Base-by-base conservation (phyloP, 2,797 vertebrate species). In the Crax fasciolata region DNA sequence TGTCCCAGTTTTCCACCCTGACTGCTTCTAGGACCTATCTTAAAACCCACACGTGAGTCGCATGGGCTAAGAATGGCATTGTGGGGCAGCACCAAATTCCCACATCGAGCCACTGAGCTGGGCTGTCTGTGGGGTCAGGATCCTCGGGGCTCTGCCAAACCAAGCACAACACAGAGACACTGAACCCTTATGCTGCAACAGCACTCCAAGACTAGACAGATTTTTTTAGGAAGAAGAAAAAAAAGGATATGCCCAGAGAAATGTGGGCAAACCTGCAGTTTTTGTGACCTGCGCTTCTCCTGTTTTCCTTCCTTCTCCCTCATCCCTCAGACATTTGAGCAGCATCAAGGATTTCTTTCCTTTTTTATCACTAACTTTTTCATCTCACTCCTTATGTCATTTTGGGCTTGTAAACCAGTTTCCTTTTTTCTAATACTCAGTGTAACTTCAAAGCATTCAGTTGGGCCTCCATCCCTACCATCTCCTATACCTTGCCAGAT, bases 401-500 rank as follows among this genome's bases (percentile, higher is more conserved):
- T 87, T 84, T 65, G 93, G 44, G 17, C 23, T 14, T 9, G 38
- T 3, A 7, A 59, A 67, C 10, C 38, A 51, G 6, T 61, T 92
- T 89, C 3, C 6, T 6, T 49, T 89, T 81, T 41, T 44, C 41
- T 85, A 77, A 39, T 10, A 6, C 63, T 77, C n/a, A 32, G 0
- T 46, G 11, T 46, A 54, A 30, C 15, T 54, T 88, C 61, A 85
- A 70, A 89, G 18, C 12, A 43, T 65, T 81, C 54, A 35, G 2
- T 79, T 85, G 68, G 6, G 4, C 75, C 93, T 88, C 68, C 52
- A 14, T 82, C 28, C 38, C 65, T 91, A 44, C 72, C n/a, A 87
- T 82, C 52, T 88, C 24, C 55, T 72, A 24, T 73, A 6, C 51
- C 28, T 93, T 72, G 15, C 16, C 35, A 70, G 28, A 24, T 83